A percentile compares a stretch with the other conserved stretches of the same genome.
Evolutionary conservation across 92 coral and sea anemone genomes (phyloP).

Genomic region (Umimayanthus chanpuru): DNA sequence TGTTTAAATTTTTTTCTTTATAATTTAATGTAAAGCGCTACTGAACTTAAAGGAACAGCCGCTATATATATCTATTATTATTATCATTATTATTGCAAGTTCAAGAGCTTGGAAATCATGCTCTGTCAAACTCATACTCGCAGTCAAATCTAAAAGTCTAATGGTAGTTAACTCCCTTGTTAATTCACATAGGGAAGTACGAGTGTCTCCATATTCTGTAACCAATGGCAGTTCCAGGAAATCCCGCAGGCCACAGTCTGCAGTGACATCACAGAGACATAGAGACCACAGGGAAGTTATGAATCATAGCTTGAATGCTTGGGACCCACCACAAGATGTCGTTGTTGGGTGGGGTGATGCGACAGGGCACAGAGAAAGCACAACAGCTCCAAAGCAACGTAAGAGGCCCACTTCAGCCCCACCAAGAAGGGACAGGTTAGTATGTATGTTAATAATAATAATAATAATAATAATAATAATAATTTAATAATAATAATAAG

Average conservation of each 20-base stretch:
- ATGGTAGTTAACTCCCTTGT: not conserved
- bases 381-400: slow-evolving; percentile 42
- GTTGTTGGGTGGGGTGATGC: slow-evolving; percentile 67
- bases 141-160: too few species aligned
- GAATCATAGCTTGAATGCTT: not conserved
- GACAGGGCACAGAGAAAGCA: not conserved
- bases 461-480: too few species aligned
- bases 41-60: too few species aligned
- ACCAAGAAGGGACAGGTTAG: slow-evolving; percentile 71
- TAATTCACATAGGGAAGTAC: slow-evolving; percentile 58
- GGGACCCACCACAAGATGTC: slow-evolving; percentile 16
- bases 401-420: slow-evolving; percentile 81
- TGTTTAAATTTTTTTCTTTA: too few species aligned
- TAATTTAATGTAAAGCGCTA: too few species aligned
- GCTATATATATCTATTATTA: too few species aligned
- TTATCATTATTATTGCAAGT: too few species aligned
- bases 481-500: too few species aligned
- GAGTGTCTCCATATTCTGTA: slow-evolving; percentile 76
- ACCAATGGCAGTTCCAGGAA: slow-evolving; percentile 47
- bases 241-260: slow-evolving; percentile 74
- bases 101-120: too few species aligned
- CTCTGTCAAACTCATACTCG: too few species aligned
- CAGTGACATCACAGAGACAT: slow-evolving; percentile 49
- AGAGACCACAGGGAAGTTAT: slow-evolving; percentile 41
- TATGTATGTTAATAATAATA: too few species aligned